Percentiles rank a stretch among this genome's conserved stretches.
These are phyloP conservation scores for Sympetrum striolatum DNA, from an alignment of 2,888 invertebrate species.

Conservation along the genomic window DNA sequence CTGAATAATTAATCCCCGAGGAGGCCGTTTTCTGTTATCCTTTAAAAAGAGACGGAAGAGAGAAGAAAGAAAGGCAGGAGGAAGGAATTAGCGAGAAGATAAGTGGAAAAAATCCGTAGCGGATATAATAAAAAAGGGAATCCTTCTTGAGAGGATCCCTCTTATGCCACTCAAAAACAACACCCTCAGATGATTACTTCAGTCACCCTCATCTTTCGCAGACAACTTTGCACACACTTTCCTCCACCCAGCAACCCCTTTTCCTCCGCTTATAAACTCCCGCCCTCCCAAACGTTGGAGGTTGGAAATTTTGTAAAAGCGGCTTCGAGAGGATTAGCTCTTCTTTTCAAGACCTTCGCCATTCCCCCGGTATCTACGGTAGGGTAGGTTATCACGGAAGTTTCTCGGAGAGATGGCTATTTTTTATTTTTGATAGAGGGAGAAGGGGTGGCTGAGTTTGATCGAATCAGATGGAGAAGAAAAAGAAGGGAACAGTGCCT, in stretches of 20 bases:
- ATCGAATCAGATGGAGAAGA: not conserved
- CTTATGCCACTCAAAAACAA: not conserved
- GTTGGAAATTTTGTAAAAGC: slow-evolving; percentile 13
- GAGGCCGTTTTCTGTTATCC: not conserved
- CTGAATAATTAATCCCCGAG: not conserved
- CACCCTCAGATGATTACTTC: not conserved
- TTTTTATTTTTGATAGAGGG: not conserved
- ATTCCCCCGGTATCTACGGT: not conserved
- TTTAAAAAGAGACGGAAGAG: not conserved
- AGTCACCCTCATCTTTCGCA: not conserved
- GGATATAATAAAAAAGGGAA: not conserved
- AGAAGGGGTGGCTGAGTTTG: not conserved
- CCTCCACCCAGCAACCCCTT: not conserved
- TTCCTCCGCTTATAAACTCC: not conserved
- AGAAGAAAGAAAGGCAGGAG: not conserved
- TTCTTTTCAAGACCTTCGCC: not conserved
- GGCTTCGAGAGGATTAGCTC: slow-evolving; percentile 2
- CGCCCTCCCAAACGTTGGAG: not conserved
- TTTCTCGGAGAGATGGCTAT: not conserved
- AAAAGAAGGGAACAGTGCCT: slow-evolving; percentile 29
- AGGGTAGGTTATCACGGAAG: not conserved
- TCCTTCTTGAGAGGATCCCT: not conserved
- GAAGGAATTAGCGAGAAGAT: not conserved
- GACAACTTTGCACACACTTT: not conserved
- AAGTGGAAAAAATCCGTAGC: not conserved